Percentiles rank a stretch among this genome's conserved stretches.
phyloP scores from a whole-genome alignment of 2,888 invertebrate species.

The Stenurella melanura region DNA sequence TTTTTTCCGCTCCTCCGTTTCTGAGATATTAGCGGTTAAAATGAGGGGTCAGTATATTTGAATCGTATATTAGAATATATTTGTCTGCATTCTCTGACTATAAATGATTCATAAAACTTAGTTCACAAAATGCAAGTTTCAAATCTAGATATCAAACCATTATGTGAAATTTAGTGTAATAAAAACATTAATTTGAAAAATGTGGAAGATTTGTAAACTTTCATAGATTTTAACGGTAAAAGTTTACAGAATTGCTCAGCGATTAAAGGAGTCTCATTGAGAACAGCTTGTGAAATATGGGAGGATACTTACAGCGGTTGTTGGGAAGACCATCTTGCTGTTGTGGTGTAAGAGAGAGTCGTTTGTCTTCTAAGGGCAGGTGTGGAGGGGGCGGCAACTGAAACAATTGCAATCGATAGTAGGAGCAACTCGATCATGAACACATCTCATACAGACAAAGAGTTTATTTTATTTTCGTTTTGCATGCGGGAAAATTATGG shows the following conservation, averaged over 20 bases:
- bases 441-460: conserved; percentile 42
- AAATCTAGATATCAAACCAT: neutral
- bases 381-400: conserved; percentile 84
- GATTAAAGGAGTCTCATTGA: neutral
- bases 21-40: too few relatives aligned
- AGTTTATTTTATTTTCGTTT: neutral
- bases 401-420: conserved; percentile 59
- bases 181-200: neutral
- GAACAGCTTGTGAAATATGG: neutral
- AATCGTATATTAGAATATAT: too few relatives aligned
- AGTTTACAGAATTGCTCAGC: neutral
- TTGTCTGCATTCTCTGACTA: too few relatives aligned
- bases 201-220: neutral
- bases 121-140: neutral
- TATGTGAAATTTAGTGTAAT: neutral
- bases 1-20: too few relatives aligned
- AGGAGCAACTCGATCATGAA: conserved; percentile 41
- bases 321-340: conserved; percentile 50
- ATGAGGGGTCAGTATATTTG: too few relatives aligned
- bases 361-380: conserved; percentile 82
- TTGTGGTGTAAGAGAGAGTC: conserved; percentile 66
- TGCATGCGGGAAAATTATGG: neutral
- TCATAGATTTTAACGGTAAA: neutral
- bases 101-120: neutral
- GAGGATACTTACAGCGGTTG: conserved; percentile 53